Conservation (phyloP, 1,140 invertebrate genomes). For the Nephila pilipes region DNA sequence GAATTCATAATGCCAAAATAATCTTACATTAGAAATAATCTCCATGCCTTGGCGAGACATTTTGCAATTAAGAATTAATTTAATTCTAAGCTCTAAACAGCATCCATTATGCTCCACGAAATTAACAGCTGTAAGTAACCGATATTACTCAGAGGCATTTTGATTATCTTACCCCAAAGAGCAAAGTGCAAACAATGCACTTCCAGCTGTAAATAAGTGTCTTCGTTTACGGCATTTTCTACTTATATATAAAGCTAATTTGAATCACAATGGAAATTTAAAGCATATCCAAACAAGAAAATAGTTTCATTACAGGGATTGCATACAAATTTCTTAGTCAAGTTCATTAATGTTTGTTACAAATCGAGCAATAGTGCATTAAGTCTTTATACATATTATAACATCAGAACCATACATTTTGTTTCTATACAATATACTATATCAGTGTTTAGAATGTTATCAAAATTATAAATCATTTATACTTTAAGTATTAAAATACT, state of each 20-base stretch:
- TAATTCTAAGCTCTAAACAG: neutral
- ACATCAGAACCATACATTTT: too few species aligned
- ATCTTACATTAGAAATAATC: neutral
- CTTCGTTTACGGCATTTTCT: neutral
- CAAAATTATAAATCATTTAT: too few species aligned
- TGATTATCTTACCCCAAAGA: neutral
- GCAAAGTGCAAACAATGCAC: neutral
- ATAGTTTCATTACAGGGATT: neutral
- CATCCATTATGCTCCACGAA: neutral
- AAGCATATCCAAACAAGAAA: neutral
- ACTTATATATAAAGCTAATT: neutral
- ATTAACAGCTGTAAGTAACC: neutral
- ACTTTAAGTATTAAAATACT: too few species aligned
- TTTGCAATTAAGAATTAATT: slow-evolving; percentile 8
- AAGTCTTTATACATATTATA: too few species aligned
- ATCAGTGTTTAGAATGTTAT: too few species aligned
- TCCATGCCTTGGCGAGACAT: neutral
- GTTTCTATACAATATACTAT: too few species aligned
- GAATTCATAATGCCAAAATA: neutral
- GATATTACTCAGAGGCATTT: neutral
- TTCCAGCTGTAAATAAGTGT: neutral
- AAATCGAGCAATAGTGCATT: too few species aligned
- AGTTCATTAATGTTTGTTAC: too few species aligned
- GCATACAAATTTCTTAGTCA: neutral
- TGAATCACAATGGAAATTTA: neutral